phyloP scores from a whole-genome alignment of 2,113 vertebrate genomes.

The Erythrolamprus reginae region DNA sequence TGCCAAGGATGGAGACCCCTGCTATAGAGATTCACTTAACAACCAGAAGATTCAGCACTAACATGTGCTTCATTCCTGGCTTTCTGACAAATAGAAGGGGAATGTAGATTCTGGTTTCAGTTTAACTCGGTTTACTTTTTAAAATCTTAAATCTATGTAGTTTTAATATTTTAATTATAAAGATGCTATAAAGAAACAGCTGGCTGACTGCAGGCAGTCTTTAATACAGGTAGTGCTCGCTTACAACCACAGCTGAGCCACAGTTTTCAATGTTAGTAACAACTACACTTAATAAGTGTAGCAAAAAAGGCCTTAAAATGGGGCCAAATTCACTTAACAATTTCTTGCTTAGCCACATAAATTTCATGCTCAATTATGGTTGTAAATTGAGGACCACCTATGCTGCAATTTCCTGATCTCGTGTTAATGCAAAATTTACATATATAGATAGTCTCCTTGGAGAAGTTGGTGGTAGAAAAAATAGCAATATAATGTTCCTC shows the following conservation, averaged over 20 bases:
- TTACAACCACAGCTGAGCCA: too few species aligned
- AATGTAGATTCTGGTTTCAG: too few species aligned
- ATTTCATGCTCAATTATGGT: neutral
- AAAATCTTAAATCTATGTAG: too few species aligned
- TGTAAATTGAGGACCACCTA: neutral
- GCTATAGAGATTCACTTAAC: too few species aligned
- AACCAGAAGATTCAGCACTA: too few species aligned
- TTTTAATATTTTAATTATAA: too few species aligned
- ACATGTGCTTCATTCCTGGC: too few species aligned
- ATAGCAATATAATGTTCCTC: neutral
- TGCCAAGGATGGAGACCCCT: too few species aligned
- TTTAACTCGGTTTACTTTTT: too few species aligned
- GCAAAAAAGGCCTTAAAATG: too few species aligned
- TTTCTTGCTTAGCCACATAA: neutral
- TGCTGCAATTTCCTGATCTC: neutral
- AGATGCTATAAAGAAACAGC: neutral
- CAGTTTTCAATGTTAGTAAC: too few species aligned
- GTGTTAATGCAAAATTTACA: neutral
- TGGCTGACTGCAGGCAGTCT: neutral
- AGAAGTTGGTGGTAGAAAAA: neutral
- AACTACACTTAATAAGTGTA: neutral
- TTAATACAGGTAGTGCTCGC: neutral
- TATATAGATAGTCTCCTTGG: neutral
- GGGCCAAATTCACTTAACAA: neutral
- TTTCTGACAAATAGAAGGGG: too few species aligned